These are phyloP conservation scores for Egretta garzetta DNA, from an alignment of 2,113 vertebrate genomes.

Conservation along the genomic window DNA sequence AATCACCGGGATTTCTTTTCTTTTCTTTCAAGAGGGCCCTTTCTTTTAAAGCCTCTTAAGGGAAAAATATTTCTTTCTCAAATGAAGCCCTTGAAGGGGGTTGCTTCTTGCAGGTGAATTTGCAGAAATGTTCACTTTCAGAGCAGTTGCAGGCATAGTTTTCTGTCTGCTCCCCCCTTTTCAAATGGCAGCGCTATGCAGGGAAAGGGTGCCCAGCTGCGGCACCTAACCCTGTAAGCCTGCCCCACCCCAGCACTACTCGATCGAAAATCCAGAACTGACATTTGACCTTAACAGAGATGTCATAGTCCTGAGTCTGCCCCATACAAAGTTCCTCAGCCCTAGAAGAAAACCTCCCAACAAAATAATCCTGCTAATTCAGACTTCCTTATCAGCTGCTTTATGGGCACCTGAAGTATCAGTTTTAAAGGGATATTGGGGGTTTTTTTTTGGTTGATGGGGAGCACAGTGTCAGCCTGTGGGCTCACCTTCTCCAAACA, in stretches of 20 bases:
- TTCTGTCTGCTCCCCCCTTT: neutral
- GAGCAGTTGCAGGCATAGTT: neutral
- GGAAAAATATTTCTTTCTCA: neutral
- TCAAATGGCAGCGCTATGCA: neutral
- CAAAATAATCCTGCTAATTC: neutral
- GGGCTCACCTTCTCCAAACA: neutral
- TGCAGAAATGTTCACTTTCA: neutral
- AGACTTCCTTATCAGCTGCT: neutral
- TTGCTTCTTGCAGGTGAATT: conserved; percentile 20
- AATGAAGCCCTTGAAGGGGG: neutral
- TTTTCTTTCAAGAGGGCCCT: neutral
- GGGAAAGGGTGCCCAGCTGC: neutral
- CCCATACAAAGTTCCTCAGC: neutral
- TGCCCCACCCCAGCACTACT: neutral
- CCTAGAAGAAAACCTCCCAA: neutral
- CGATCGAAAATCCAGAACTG: neutral
- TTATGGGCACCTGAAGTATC: neutral
- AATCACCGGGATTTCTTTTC: conserved; percentile 12
- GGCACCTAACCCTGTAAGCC: neutral
- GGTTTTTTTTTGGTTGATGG: rapidly evolving
- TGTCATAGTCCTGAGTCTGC: neutral
- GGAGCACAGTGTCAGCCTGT: neutral
- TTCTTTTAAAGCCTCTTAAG: neutral
- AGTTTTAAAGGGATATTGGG: neutral
- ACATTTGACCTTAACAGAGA: neutral